Base-by-base conservation (phyloP, 2,113 vertebrate genomes). In the Brienomyrus brachyistius region DNA sequence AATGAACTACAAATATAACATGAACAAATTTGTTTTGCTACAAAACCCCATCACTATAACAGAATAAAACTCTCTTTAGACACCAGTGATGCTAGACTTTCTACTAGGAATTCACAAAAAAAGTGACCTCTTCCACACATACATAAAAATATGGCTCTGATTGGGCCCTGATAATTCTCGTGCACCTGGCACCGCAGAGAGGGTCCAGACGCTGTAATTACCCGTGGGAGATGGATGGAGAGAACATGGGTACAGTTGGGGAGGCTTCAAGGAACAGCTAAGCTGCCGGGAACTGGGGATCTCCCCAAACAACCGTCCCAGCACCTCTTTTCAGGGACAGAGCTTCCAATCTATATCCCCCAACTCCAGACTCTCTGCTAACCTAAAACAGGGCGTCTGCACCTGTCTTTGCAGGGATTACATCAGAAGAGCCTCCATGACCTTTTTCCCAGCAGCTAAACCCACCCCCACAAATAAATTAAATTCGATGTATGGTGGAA, bases 231-330 rank as follows among this genome's bases (percentile, higher is more conserved):
- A 31, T 5, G 27, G 48, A 21, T 4, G 1, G 3, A 27, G 51
- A 35, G 15, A 51, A 50, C 48, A 52, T 27, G 9, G 70, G 51
- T 59, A 45, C 35, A 59, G 35, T 8, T 54, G 27, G 47, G 31
- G 45, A 77, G 47, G 84, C 85, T 87, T 87, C 87, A 80, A 56
- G 84, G 62, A 87, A 90, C 31, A 90, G 89, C 89, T 80, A 62
- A 90, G 62, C 74, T 62, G 89, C 59, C 31, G 52, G 2, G 51
- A 56, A 40, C 11, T 5, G 21, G 40, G 89, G 35, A 50, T 56
- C 40, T 45, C 80, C n/a, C n/a, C 54, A 48, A 13, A 45, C 11
- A 45, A 59, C 66, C n/a, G 10, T 21, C 62, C 21, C 43, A 19
- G 19, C n/a, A 15, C 62, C 80, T 85, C 45, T 85, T 80, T 21